Evolutionary conservation across 2,113 vertebrate species (phyloP), one percentile per base, ranked within the genome.

Genomic region (Castor canadensis): DNA sequence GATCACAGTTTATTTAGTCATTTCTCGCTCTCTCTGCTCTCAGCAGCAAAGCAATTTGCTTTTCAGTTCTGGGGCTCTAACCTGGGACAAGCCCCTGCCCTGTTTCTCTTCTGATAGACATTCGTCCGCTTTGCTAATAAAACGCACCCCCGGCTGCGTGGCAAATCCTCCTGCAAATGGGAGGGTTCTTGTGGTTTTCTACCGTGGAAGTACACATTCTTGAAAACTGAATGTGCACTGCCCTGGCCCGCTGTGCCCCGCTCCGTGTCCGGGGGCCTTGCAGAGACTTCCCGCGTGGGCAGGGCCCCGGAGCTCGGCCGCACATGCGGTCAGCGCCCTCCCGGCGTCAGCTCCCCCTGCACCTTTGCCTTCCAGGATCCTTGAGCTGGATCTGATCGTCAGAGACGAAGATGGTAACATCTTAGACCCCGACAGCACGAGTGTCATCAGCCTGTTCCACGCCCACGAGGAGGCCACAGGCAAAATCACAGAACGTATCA

Each of bases 391-490:
- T 97, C 98, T 99, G 64, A 99, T 99, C 94, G 99, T 99, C 60
- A 98, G 99, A 94, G 99, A 99, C 73, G 99, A 99, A 52, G 98
- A 99, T 45, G 99, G 99, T 26, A 99, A 99, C 98, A 99, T 99
- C 93, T 95, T 99, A 97, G 99, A 99, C 87, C 99, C 99, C 5
- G 99, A 99, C 79, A 98, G 98, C 87, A 99, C 99, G 77, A 99
- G 99, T 13, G 99, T 99, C 95, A 99, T 99, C 97, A 99, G 99
- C 96, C 98, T 99, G 54, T 99, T 99, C 95, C 98, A 99, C 64
- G 99, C 99, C 19, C 99, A 99, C 0, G 99, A 99, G 96, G 99
- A 99, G 72, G 99, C 99, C 0, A 99, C 99, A 0, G 93, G 98
- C 64, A 99, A 99, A 98, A 99, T 99, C 95, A 99, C 98, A 26